phyloP scores from a whole-genome alignment of 2,113 vertebrate species.

The Fulica atra region DNA sequence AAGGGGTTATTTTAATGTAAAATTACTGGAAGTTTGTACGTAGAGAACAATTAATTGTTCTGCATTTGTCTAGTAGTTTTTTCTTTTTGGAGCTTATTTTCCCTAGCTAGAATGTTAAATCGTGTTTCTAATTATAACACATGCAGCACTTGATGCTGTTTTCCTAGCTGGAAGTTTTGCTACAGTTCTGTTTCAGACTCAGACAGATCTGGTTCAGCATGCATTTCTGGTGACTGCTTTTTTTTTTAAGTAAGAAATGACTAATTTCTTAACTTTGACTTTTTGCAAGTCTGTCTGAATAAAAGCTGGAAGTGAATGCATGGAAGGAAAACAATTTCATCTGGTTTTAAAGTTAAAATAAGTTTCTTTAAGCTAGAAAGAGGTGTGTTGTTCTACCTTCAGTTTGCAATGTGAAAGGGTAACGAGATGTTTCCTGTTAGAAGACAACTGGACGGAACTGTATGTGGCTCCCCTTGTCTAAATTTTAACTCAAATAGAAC shows the following conservation, averaged over 20 bases:
- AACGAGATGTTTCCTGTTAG: background rate
- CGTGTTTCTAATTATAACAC: background rate
- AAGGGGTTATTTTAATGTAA: background rate
- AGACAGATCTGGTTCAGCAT: conserved; percentile 49
- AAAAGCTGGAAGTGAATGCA: background rate
- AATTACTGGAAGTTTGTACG: background rate
- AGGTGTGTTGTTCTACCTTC: background rate
- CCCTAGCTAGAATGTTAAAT: background rate
- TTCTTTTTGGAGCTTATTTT: conserved; percentile 4
- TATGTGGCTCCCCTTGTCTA: background rate
- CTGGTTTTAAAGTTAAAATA: background rate
- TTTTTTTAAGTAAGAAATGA: background rate
- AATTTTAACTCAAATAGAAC: background rate
- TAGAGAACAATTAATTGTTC: background rate
- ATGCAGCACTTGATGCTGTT: background rate
- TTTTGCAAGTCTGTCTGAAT: background rate
- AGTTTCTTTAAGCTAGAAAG: background rate
- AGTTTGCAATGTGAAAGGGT: background rate
- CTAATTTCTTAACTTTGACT: background rate
- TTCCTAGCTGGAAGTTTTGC: background rate
- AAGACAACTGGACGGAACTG: background rate
- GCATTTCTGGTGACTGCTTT: background rate
- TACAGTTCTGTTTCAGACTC: background rate
- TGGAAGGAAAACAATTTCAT: background rate
- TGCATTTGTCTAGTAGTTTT: background rate